Evolutionary conservation across 2,113 vertebrate genomes (phyloP).

Genomic region (Oncorhynchus tshawytscha): DNA sequence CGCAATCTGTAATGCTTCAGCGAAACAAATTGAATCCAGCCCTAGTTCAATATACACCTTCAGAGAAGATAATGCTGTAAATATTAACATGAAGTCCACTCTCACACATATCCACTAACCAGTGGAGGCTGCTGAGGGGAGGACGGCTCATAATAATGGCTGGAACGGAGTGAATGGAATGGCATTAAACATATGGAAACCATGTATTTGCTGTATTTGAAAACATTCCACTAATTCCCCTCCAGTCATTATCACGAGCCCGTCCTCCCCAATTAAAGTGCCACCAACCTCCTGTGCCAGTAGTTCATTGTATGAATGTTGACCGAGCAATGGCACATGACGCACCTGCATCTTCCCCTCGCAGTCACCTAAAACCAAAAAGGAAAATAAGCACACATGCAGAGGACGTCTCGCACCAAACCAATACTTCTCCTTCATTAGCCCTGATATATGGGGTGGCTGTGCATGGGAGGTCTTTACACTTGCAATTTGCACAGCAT

Average conservation of each 20-base stretch:
- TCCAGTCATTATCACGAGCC: no score
- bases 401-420: slow-evolving; percentile 12
- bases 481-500: slow-evolving; percentile 73
- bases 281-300: no score
- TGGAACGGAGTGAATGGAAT: no score
- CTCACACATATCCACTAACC: background rate
- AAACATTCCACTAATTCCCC: no score
- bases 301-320: background rate
- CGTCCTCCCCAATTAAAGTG: no score
- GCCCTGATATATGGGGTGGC: slow-evolving; percentile 35
- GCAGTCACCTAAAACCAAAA: background rate
- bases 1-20: background rate
- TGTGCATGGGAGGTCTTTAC: slow-evolving; percentile 41
- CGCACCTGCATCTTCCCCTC: no score
- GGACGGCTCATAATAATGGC: no score
- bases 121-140: no score
- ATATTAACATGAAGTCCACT: background rate
- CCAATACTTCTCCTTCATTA: slow-evolving; percentile 30
- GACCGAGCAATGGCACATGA: no score
- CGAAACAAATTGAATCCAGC: background rate
- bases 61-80: background rate
- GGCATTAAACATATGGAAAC: no score
- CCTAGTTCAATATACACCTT: background rate
- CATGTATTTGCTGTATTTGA: no score
- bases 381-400: slow-evolving; percentile 1